Percentiles rank a stretch among this genome's conserved stretches.
phyloP scores from a whole-genome alignment of 2,113 vertebrate species.

The Ranitomeya imitator region DNA sequence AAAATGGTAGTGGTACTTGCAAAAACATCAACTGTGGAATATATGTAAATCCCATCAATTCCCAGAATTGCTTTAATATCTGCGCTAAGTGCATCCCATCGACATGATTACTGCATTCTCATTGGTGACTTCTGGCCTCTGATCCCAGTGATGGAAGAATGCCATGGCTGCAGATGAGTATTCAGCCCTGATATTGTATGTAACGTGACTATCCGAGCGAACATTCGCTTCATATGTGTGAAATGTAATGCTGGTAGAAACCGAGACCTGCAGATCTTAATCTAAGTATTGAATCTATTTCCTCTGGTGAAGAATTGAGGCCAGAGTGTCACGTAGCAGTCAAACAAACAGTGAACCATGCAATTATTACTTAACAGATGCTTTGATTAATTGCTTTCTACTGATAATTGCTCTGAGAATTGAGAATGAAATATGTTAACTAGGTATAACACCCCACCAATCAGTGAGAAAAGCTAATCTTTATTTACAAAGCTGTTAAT shows the following conservation, averaged over 20 bases:
- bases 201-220: neutral
- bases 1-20: neutral
- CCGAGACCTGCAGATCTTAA: neutral
- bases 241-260: neutral
- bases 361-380: slow-evolving; percentile 33
- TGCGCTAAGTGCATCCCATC: neutral
- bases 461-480: neutral
- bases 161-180: neutral
- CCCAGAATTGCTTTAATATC: neutral
- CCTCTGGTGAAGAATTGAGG: slow-evolving; percentile 3
- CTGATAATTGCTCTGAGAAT: slow-evolving; percentile 29
- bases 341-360: slow-evolving; percentile 26
- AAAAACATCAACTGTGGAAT: neutral
- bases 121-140: neutral
- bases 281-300: slow-evolving; percentile 4
- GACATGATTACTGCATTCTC: neutral
- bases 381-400: slow-evolving; percentile 40
- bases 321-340: neutral
- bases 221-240: neutral
- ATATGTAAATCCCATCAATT: neutral
- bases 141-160: neutral
- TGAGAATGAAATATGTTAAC: slow-evolving; percentile 27
- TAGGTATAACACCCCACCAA: neutral
- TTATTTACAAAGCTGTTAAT: neutral
- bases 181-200: neutral